Conservation (phyloP, 2,888 invertebrate genomes). For the Sympetrum striolatum region DNA sequence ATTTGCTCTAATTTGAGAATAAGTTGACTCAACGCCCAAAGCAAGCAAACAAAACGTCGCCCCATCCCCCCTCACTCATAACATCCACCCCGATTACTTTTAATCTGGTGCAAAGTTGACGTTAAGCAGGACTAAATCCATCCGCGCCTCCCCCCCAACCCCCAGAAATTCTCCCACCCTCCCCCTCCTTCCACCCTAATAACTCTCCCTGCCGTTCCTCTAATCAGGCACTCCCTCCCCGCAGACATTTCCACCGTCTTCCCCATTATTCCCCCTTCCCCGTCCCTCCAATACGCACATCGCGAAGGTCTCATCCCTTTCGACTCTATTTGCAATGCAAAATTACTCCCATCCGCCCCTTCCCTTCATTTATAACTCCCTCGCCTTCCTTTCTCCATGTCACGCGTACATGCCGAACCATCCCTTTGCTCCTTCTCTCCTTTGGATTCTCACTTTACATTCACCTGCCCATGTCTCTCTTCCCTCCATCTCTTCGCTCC, state of each 20-base stretch:
- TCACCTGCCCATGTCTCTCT: background rate
- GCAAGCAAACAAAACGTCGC: background rate
- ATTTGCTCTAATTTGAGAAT: background rate
- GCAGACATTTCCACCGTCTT: background rate
- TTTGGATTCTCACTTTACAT: too few relatives aligned
- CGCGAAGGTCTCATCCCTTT: background rate
- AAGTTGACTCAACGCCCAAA: background rate
- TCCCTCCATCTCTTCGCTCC: background rate
- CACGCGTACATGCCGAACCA: background rate
- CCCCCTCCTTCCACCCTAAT: background rate
- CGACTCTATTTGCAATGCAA: conserved; percentile 31
- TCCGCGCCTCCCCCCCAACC: background rate
- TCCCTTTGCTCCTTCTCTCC: background rate
- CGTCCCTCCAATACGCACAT: background rate
- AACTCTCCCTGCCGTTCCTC: background rate
- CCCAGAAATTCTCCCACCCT: background rate
- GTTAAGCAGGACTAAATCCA: conserved; percentile 15
- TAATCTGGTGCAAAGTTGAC: conserved; percentile 7
- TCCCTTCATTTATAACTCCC: background rate
- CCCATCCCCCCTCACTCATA: background rate
- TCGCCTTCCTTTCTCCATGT: background rate
- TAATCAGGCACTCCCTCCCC: background rate
- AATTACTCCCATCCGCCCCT: background rate
- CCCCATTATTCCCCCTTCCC: background rate
- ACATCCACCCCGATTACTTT: conserved; percentile 26